Evolutionary conservation across 2,113 vertebrate species (phyloP).

Genomic region (Melozone crissalis): DNA sequence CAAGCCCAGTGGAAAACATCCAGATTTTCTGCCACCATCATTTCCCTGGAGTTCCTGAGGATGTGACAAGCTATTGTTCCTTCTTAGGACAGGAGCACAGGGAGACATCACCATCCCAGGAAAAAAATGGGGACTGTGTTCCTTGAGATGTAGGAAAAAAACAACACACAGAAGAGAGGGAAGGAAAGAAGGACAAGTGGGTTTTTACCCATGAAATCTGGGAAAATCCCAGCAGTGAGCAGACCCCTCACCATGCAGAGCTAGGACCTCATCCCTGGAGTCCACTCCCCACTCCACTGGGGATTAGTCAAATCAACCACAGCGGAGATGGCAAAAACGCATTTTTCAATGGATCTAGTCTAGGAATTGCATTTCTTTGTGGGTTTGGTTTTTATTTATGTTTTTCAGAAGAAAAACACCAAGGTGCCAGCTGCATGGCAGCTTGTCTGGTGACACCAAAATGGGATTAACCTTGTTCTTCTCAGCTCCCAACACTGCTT

Average conservation of each 20-base stretch:
- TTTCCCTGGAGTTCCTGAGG: background rate
- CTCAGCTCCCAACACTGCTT: accelerated
- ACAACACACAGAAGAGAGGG: background rate
- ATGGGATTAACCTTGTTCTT: slow-evolving; percentile 40
- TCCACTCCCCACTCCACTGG: background rate
- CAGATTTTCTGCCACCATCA: background rate
- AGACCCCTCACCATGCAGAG: background rate
- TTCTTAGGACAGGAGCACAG: background rate
- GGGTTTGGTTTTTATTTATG: background rate
- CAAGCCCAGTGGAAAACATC: background rate
- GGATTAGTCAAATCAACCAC: background rate
- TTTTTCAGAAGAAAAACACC: background rate
- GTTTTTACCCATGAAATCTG: background rate
- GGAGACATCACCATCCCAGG: background rate
- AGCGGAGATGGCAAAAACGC: background rate
- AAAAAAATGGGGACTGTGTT: background rate
- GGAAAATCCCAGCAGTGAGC: background rate
- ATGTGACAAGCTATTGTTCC: background rate
- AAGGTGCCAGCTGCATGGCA: background rate
- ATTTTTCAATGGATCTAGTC: background rate
- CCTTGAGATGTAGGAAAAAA: background rate
- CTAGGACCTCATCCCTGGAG: background rate
- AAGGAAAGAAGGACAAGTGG: background rate
- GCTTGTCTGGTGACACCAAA: slow-evolving; percentile 8
- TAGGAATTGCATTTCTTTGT: background rate